Percentiles rank a stretch among this genome's conserved stretches.
phyloP scores from a whole-genome alignment of 2,797 vertebrate genomes.

The Paguma larvata region DNA sequence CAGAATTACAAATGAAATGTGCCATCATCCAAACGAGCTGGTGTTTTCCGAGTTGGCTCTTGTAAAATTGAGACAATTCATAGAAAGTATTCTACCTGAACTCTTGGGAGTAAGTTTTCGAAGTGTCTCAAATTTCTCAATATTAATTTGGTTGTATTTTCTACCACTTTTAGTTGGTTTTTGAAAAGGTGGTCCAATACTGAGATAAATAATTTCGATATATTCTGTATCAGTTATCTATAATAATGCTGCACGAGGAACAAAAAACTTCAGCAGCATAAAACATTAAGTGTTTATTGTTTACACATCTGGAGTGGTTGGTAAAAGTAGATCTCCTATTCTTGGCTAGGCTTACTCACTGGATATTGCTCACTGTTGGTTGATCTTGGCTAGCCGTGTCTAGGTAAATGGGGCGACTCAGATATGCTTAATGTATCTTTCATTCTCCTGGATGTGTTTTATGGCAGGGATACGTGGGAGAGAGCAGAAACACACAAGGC shows the following conservation, averaged over 20 bases:
- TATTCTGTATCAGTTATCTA: neutral
- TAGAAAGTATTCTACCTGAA: slow-evolving; percentile 37
- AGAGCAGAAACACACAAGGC: neutral
- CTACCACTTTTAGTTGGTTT: slow-evolving; percentile 17
- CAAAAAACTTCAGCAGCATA: neutral
- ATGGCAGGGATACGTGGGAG: neutral
- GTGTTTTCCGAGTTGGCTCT: slow-evolving; percentile 14
- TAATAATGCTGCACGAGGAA: neutral
- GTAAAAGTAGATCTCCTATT: neutral
- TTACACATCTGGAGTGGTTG: neutral
- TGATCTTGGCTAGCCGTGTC: neutral
- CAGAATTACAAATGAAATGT: slow-evolving; percentile 62
- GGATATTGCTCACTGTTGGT: neutral
- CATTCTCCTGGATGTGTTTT: slow-evolving; percentile 8
- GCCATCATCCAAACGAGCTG: slow-evolving; percentile 30
- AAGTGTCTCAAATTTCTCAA: slow-evolving; percentile 20
- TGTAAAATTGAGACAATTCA: slow-evolving; percentile 27
- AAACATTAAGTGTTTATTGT: neutral
- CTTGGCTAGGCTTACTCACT: neutral
- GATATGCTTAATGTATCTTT: neutral
- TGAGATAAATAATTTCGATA: slow-evolving; percentile 42
- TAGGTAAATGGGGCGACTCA: neutral
- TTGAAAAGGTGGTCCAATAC: slow-evolving; percentile 21
- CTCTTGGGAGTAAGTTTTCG: slow-evolving; percentile 31
- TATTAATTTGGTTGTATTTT: slow-evolving; percentile 45